These are phyloP conservation scores for Tetranychus piercei DNA, from an alignment of 2,888 invertebrate genomes.

Conservation along the genomic window DNA sequence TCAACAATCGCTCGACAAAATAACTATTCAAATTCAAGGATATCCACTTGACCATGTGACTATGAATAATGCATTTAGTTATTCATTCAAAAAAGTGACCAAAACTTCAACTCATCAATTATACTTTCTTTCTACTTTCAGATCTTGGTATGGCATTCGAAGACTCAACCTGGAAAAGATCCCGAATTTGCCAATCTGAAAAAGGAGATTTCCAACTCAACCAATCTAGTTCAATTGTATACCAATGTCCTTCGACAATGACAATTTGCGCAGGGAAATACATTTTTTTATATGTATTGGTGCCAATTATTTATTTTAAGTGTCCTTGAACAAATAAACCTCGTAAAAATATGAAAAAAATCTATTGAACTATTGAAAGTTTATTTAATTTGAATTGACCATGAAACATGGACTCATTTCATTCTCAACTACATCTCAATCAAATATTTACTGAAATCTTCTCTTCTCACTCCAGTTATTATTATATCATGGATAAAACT, in stretches of 20 bases:
- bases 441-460: no score
- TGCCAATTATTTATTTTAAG: background rate
- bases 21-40: background rate
- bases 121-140: background rate
- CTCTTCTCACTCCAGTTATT: no score
- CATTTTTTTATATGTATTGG: background rate
- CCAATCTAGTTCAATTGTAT: conserved; percentile 19
- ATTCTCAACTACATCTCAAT: no score
- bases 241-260: conserved; percentile 13
- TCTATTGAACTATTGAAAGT: no score
- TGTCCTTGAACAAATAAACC: background rate
- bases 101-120: background rate
- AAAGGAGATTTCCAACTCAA: conserved; percentile 18
- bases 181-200: conserved; percentile 9
- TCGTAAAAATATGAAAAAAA: background rate
- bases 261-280: conserved; percentile 7
- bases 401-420: no score
- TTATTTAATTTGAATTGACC: no score
- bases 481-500: no score
- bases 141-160: conserved; percentile 24
- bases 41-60: background rate
- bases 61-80: background rate
- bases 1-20: background rate
- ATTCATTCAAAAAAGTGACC: background rate
- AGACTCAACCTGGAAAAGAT: conserved; percentile 13